Base-by-base conservation (phyloP, 2,888 invertebrate species). In the Dicranocentrus wangi region DNA sequence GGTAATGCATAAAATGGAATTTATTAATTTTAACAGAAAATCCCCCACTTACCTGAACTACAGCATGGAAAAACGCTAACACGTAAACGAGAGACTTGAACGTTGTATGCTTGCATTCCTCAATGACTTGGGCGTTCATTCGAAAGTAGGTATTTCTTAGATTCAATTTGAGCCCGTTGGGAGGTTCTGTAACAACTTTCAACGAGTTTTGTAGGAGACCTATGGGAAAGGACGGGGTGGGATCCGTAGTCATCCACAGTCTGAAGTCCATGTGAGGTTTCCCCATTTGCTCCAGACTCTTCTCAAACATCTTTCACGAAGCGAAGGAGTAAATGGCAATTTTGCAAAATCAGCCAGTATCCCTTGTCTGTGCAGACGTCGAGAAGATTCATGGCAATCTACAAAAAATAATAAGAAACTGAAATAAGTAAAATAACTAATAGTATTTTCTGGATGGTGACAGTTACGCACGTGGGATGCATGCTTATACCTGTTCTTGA, bases 121-220 rank as follows among this genome's bases (percentile, higher is more conserved):
- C 93, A 47, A 97, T 90, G 0, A 92, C 91, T 83, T 93, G 92
- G n/a, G 92, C 88, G 0, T 93, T 91, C 90, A 97, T 92, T 90
- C 96, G 96, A 89, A 94, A 93, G 89, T 94, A 97, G 0, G 96
- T 97, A 88, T 94, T 95, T 83, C 94, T 92, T 8, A 97, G 89
- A 89, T 97, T 97, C 84, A 96, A 89, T 88, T 97, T 96, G 71
- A 97, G 89, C 0, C 96, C 96, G 88, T 95, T 96, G 0, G 97
- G 97, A 0, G 97, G 95, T 89, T 97, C 97, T 0, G 95, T 96
- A 15, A 97, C 97, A 87, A 97, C 96, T 91, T 95, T 95, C 0
- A 95, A 90, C 0, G 95, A 95, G 81, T 94, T 90, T 88, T 96
- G 96, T 65, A 97, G 89, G 83, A 97, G 93, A 27, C 96, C 96